Evolutionary conservation across 2,113 vertebrate genomes (phyloP).

Genomic region (Formicarius rufipectus): DNA sequence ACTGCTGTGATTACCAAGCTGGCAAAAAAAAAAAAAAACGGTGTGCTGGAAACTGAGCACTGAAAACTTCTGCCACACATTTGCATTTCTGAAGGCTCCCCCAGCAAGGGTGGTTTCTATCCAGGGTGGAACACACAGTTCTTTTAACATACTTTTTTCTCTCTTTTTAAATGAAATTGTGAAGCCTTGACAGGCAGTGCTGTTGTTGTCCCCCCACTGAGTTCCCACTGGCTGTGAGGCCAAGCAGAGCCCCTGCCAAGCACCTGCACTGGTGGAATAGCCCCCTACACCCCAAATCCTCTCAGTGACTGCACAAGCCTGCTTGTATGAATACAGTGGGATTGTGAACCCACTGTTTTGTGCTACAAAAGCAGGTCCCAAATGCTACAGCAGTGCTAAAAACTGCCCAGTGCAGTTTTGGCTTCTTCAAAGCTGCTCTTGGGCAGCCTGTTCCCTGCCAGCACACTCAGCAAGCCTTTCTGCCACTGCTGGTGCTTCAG

Average conservation of each 20-base stretch:
- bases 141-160: background rate
- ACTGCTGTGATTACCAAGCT: background rate
- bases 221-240: background rate
- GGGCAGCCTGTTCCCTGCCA: background rate
- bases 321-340: fast-evolving
- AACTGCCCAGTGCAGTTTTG: background rate
- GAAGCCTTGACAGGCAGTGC: background rate
- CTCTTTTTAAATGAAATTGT: background rate
- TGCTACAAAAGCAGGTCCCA: background rate
- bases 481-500: background rate
- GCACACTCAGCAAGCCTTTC: background rate
- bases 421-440: background rate
- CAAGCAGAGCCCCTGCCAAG: background rate
- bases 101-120: background rate
- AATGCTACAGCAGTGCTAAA: background rate
- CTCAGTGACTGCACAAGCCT: background rate
- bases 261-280: fast-evolving
- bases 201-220: background rate
- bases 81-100: slow-evolving; percentile 20
- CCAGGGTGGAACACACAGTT: background rate
- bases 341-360: background rate
- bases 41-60: background rate
- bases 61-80: background rate
- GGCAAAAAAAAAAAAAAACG: background rate
- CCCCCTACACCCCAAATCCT: background rate